A percentile compares a stretch with the other conserved stretches of the same genome.
These are phyloP conservation scores for Gobionotothen gibberifrons DNA, from an alignment of 2,797 vertebrate species.

Conservation along the genomic window DNA sequence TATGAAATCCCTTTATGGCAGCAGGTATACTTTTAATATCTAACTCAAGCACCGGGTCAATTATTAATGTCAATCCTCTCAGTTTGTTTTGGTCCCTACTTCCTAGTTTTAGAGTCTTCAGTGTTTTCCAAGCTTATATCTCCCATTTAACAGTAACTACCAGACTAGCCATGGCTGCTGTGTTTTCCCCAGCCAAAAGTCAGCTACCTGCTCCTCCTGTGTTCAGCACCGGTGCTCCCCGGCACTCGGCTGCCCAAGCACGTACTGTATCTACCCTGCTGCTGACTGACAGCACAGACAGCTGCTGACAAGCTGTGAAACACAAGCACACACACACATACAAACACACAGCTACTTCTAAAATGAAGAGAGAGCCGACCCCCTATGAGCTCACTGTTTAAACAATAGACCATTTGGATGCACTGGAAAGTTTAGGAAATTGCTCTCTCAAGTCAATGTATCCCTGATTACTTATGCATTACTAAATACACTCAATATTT, in stretches of 20 bases:
- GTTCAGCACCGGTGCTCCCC: conserved; percentile 37
- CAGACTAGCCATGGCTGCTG: conserved; percentile 18
- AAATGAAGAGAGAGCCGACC: conserved; percentile 40
- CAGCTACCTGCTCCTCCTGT: conserved; percentile 33
- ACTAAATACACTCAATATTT: conserved; percentile 21
- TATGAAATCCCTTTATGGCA: conserved; percentile 9
- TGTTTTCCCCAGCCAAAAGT: conserved; percentile 24
- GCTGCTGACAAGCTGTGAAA: conserved; percentile 66
- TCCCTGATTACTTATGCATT: conserved; percentile 12
- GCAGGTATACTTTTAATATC: conserved; percentile 2
- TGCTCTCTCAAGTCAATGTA: conserved; percentile 8
- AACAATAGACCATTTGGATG: conserved; percentile 9
- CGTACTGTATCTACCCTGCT: conserved; percentile 41
- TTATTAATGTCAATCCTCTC: not conserved
- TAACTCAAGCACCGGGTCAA: not conserved
- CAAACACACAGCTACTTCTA: conserved; percentile 37
- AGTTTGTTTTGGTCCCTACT: conserved; percentile 5
- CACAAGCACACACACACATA: conserved; percentile 36
- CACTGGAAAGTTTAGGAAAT: conserved; percentile 26
- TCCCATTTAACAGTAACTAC: conserved; percentile 23
- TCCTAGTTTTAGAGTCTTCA: conserved; percentile 11
- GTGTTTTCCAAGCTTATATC: conserved; percentile 1
- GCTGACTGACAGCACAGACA: conserved; percentile 71
- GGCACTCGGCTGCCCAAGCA: conserved; percentile 45
- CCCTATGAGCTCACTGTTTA: conserved; percentile 29